Percentiles rank a stretch among this genome's conserved stretches.
phyloP scores from a whole-genome alignment of 2,797 vertebrate species.

The Hemibagrus guttatus region DNA sequence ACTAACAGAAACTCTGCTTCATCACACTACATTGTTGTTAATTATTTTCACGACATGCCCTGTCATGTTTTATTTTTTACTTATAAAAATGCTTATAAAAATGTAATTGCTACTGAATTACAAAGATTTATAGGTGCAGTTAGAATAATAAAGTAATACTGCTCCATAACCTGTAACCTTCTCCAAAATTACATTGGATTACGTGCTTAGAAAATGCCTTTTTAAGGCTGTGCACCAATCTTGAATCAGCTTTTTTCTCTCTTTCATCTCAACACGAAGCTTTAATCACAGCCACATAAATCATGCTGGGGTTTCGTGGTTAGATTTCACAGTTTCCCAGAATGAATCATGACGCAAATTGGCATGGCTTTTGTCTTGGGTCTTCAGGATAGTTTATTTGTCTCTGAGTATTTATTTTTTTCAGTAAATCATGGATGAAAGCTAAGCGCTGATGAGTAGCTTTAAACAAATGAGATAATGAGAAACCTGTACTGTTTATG shows the following conservation, averaged over 20 bases:
- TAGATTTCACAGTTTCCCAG: slow-evolving; percentile 12
- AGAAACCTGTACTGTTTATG: neutral
- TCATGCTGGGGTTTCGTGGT: slow-evolving; percentile 8
- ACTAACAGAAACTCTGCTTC: neutral
- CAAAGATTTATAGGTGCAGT: neutral
- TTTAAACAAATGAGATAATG: neutral
- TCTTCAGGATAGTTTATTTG: neutral
- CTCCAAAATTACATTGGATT: neutral
- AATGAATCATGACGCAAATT: slow-evolving; percentile 17
- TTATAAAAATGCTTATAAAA: neutral
- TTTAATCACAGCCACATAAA: slow-evolving; percentile 26
- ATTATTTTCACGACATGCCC: neutral
- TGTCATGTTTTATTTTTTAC: neutral
- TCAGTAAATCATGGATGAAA: slow-evolving; percentile 8
- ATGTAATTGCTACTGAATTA: neutral
- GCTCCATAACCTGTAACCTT: neutral
- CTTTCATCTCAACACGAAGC: neutral
- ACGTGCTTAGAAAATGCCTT: neutral
- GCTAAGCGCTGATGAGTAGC: neutral
- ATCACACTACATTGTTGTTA: neutral
- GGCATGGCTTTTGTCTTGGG: neutral
- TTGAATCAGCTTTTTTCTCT: neutral
- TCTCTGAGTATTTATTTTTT: neutral
- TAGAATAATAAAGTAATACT: neutral
- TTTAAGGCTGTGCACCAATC: neutral